Conservation (phyloP, 2,797 vertebrate genomes). For the Remorina albescens region DNA sequence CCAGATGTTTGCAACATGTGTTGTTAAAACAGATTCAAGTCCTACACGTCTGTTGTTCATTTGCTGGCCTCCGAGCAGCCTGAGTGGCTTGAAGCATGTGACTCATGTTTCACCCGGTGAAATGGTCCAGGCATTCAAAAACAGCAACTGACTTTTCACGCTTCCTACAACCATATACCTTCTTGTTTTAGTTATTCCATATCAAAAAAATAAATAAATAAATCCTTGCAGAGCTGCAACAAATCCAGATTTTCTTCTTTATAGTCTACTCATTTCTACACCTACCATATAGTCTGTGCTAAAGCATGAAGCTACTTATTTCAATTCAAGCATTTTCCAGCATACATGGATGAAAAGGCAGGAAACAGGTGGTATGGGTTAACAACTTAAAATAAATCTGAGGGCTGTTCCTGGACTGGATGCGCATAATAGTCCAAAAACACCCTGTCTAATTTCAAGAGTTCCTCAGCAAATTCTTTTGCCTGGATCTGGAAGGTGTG, state of each 20-base stretch:
- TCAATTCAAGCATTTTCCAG: background rate
- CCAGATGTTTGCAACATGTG: no score
- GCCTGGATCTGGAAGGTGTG: background rate
- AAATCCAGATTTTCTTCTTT: conserved; percentile 22
- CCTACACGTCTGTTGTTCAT: background rate
- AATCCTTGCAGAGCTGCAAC: conserved; percentile 23
- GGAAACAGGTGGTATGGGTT: conserved; percentile 1
- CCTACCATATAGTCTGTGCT: background rate
- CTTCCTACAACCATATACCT: background rate
- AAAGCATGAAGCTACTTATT: conserved; percentile 5
- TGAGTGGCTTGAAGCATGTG: background rate
- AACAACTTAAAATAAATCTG: background rate
- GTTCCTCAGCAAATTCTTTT: background rate
- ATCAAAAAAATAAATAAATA: conserved; percentile 14
- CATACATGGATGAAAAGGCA: background rate
- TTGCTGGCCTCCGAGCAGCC: background rate
- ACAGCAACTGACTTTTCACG: background rate
- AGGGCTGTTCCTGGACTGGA: background rate
- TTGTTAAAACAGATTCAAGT: background rate
- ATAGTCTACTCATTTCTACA: background rate
- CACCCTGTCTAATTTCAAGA: background rate
- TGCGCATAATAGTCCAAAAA: background rate
- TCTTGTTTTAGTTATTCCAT: conserved; percentile 1
- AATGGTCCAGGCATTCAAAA: background rate
- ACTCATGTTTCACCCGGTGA: background rate